Base-by-base conservation (phyloP, 53 echinoderm and acorn worm genomes). In the Actinopyga echinites region DNA sequence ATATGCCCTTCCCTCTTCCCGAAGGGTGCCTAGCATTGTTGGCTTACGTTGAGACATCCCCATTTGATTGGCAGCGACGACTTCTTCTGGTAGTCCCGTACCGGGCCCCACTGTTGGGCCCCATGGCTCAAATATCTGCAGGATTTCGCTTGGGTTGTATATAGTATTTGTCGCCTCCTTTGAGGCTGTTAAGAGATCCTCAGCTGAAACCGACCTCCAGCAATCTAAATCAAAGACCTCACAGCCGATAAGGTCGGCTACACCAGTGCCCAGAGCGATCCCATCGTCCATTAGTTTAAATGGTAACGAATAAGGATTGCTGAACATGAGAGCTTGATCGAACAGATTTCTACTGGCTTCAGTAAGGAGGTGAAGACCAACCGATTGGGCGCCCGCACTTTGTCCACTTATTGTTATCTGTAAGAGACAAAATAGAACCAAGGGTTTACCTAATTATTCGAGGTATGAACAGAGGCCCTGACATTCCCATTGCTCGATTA, bases 51-150 rank as follows among this genome's bases (percentile, higher is more conserved):
- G 49, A 15, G 49, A 49, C 49, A 49, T 6, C 1, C 49, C 49
- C 49, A 49, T 49, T n/a, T 79, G 44, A 29, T 64, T 67, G 10
- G 67, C 73, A 5, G 33, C 85, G 2, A 59, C 56, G 9, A 89
- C 25, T 7, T 78, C 64, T 20, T 89, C 78, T 6, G 54, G 65
- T 6, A 53, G 13, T 30, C 63, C 44, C 10, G 75, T 67, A 1
- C 21, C 35, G 30, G 79, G 84, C 7, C 84, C 89, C 35, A 80
- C 80, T 2, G 62, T 61, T 23, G 80, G 80, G 34, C 62, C 59
- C 80, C 60, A 80, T 34, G 80, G 80, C 42, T 80, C 80, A 29
- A 80, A 80, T 29, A 84, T 57, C 36, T 84, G 69, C 23, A 84
- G 68, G 34, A 80, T 58, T 29, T 80, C 80, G 8, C 37, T 15